Evolutionary conservation across 2,888 invertebrate genomes (phyloP), one percentile per base, ranked within the genome.

Genomic region (Mesoligia furuncula): DNA sequence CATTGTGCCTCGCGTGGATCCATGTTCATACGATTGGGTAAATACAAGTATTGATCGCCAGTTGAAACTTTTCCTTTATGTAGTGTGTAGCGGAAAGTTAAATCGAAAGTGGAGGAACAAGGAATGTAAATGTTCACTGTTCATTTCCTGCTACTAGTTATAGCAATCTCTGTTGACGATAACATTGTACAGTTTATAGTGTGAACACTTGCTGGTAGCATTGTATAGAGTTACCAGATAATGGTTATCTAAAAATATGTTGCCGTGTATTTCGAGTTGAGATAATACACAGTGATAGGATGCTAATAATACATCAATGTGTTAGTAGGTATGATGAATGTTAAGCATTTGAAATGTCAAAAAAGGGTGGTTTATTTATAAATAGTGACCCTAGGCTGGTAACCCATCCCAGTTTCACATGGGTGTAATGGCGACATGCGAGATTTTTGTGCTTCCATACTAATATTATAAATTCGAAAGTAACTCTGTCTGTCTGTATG

Each of bases 151-250:
- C 73, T 71, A 66, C 73, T 54, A n/a, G n/a, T n/a, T n/a, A 27
- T 57, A 77, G 57, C 74, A 76, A 76, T 75, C 48, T 75, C 42
- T 80, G 69, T 65, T 67, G 39, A 57, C 31, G 77, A 84, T 84
- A 86, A 74, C 75, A 71, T 65, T 75, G 75, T 79, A 75, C 24
- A 61, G 51, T 70, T 27, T 73, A 74, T 72, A 73, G 31, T 51
- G 61, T 48, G 59, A 64, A 59, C 79, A 71, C 64, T 75, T 75
- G 42, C 57, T 74, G 45, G 87, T 81, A 77, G 81, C 77, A 73
- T 67, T 73, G 81, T 86, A 76, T 86, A 64, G 48, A 68, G 65
- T 81, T 84, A 75, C 81, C 54, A 78, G 82, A 87, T 83, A 81
- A 79, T 48, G 1, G 66, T 71, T 86, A 86, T 87, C 86, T 80